Evolutionary conservation across 2,888 invertebrate genomes (phyloP), one percentile per base, ranked within the genome.

Genomic region (Halocaridina rubra): DNA sequence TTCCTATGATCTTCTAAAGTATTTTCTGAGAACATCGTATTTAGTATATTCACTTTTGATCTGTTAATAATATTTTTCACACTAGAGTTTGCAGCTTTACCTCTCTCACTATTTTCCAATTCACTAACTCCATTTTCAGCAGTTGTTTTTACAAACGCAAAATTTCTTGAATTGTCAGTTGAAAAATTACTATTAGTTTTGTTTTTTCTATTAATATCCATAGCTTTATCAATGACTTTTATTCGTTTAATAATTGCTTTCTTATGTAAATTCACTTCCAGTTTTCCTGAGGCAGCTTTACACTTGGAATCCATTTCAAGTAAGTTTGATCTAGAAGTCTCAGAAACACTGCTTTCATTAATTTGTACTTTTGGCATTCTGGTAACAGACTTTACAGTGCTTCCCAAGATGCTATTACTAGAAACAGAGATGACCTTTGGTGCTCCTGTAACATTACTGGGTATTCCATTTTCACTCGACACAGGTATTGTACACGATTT

Each of bases 351-450:
- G 22, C 77, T 61, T 22, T 61, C 77, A 13, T 19, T 61, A 13
- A 77, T 77, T 33, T 77, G 61, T 16, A 77, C 77, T 19, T 59
- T 77, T 5, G 77, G 59, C 10, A 77, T 10, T 13, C 77, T 71
- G 22, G n/a, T 30, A 13, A 57, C 29, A 69, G 32, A 61, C 77
- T 33, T 13, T 8, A 19, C 22, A 32, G 13, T 57, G 61, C 29
- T 24, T 72, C 72, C 22, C 77, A 74, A 5, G 53, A 46, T 27
- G 4, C 33, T 27, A 39, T 61, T 64, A 53, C 72, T 29, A 10
- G 78, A 7, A 13, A 59, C 69, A 5, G 71, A 19, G 10, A 72
- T 46, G 10, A 32, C 69, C 24, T 7, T 19, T 10, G 57, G 19
- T n/a, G n/a, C n/a, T n/a, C n/a, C n/a, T n/a, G n/a, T n/a, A n/a